Percentiles rank a stretch among this genome's conserved stretches.
phyloP scores from a whole-genome alignment of 2,888 invertebrate genomes.

The Nemapogon koenigi region DNA sequence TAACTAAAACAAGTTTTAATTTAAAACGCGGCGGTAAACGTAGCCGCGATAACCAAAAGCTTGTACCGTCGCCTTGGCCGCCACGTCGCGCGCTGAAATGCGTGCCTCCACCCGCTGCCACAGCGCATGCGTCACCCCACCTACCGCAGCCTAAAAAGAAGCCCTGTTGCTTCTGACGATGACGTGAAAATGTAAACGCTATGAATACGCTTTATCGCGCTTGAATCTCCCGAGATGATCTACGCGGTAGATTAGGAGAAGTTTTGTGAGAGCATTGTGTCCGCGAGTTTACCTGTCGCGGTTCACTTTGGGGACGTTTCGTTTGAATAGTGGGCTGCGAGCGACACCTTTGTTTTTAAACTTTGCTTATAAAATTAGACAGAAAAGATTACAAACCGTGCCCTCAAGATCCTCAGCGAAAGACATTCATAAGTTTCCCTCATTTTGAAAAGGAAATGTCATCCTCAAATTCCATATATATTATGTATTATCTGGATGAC shows the following conservation, averaged over 20 bases:
- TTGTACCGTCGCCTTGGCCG: constrained; percentile 2
- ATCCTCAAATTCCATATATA: too few relatives aligned
- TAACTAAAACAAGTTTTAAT: background rate
- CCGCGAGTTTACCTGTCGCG: constrained; percentile 22
- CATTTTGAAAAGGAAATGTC: too few relatives aligned
- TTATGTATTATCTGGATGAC: too few relatives aligned
- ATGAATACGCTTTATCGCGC: constrained; percentile 57
- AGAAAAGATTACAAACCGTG: too few relatives aligned
- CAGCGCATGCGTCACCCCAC: constrained; percentile 42
- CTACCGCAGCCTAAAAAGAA: constrained; percentile 37
- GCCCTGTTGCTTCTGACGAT: constrained; percentile 61
- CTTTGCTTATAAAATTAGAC: too few relatives aligned
- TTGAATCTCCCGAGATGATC: constrained; percentile 42
- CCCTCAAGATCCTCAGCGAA: too few relatives aligned
- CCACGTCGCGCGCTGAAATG: constrained; percentile 8
- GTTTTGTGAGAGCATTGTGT: constrained; percentile 30
- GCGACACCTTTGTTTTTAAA: constrained; percentile 10
- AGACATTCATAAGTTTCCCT: too few relatives aligned
- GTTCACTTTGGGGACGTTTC: constrained; percentile 20
- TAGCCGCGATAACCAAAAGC: too few relatives aligned
- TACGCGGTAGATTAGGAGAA: constrained; percentile 40
- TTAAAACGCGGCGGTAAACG: background rate
- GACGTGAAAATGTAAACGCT: constrained; percentile 52
- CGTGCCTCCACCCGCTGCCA: background rate
- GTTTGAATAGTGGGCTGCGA: constrained; percentile 15